Base-by-base conservation (phyloP, 2,888 invertebrate species). In the Fabriciana adippe region DNA sequence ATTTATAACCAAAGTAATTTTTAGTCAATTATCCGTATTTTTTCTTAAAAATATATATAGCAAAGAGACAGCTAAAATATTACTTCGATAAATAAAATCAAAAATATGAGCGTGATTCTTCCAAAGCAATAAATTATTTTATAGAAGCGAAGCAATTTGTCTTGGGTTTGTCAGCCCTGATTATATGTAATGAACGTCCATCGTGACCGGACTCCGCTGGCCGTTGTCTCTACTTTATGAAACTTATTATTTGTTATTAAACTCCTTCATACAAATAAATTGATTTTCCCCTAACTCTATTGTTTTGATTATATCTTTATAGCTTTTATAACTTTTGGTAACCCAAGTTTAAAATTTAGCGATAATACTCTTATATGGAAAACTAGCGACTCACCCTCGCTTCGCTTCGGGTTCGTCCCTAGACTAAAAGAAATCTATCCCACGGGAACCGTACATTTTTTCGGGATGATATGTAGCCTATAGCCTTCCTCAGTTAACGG, bases 231-330 rank as follows among this genome's bases (percentile, higher is more conserved):
- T 57, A 57, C 47, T 21, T 57, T 26, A 47, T 47, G 47, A 59
- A 26, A 48, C 57, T 26, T 59, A 59, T 59, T 59, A 59, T 59
- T 59, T 48, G 59, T 59, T 48, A 59, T 59, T 59, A 59, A 26
- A 48, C 47, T 18, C n/a, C 26, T 59, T 47, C n/a, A 48, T 48
- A 59, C 26, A 59, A 59, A 59, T 59, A 59, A 59, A 59, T 59
- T 59, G 59, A 59, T 59, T 59, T 48, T 47, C 47, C 26, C 47
- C 3, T 48, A 47, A 18, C 26, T 6, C 47, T 59, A n/a, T 48
- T 26, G 8, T 51, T 16, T 8, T 21, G 11, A 47, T 48, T 59
- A 59, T 26, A 47, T 21, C 47, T 26, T 57, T 21, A 48, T 11
- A 41, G 35, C 11, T 41, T 35, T 35, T 26, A 26, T 26, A 26